Conservation (phyloP, 2,113 vertebrate genomes). For the Cinclus cinclus region DNA sequence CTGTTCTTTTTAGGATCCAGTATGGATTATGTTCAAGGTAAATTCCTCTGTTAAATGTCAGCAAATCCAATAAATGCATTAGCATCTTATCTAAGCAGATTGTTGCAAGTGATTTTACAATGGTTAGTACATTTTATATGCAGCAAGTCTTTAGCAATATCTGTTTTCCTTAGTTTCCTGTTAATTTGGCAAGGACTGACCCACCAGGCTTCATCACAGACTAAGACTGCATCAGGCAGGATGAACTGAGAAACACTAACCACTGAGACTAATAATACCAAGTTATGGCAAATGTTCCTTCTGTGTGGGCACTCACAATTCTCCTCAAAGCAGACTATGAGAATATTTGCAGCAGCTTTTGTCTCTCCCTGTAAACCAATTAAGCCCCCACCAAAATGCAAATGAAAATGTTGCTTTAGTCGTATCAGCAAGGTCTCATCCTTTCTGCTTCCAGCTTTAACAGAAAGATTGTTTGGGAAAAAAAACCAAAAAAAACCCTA, state of each 20-base stretch:
- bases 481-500: rapidly evolving
- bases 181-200: constrained; percentile 40
- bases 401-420: neutral
- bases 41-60: constrained; percentile 58
- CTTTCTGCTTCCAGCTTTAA: neutral
- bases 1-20: constrained; percentile 21
- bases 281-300: constrained; percentile 11
- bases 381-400: neutral
- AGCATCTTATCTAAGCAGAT: constrained; percentile 61
- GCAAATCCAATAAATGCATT: constrained; percentile 42
- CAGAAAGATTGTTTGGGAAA: neutral
- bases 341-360: neutral
- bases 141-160: neutral
- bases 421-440: neutral
- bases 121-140: constrained; percentile 16
- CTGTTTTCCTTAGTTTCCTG: constrained; percentile 41
- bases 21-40: constrained; percentile 1
- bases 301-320: neutral
- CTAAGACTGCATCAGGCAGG: neutral
- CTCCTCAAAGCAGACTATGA: neutral
- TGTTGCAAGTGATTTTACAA: constrained; percentile 41
- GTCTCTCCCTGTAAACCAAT: neutral
- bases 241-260: constrained; percentile 1
- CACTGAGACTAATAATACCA: constrained; percentile 1
- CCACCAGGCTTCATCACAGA: neutral